phyloP scores from a whole-genome alignment of 2,888 invertebrate genomes.

The Ceratothoa steindachneri region DNA sequence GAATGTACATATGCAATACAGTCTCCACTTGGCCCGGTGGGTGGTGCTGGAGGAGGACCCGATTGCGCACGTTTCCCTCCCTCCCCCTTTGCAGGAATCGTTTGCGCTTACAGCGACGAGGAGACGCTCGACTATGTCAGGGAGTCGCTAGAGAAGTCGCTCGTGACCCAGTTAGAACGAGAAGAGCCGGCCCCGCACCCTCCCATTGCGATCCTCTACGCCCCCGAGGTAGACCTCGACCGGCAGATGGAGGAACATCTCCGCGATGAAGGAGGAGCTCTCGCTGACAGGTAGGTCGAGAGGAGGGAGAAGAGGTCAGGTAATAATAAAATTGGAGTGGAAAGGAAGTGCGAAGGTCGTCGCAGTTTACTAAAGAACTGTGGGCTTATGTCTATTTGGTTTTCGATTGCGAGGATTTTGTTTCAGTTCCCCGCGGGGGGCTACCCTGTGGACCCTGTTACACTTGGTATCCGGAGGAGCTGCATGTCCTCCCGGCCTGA shows the following conservation, averaged over 20 bases:
- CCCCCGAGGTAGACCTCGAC: conserved; percentile 75
- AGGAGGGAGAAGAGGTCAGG: no score
- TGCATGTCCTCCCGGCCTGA: no score
- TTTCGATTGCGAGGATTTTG: no score
- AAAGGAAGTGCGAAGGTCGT: no score
- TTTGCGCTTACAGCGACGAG: conserved; percentile 72
- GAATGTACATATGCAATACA: no score
- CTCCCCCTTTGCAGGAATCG: conserved; percentile 53
- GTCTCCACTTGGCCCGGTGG: no score
- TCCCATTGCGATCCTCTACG: conserved; percentile 85
- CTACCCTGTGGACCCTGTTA: no score
- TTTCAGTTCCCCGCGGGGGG: no score
- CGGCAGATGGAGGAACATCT: conserved; percentile 80
- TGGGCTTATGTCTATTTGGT: no score
- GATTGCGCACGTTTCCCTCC: neutral
- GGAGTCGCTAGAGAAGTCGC: conserved; percentile 83
- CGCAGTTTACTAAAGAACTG: no score
- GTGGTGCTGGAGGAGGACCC: neutral
- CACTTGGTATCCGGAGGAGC: no score
- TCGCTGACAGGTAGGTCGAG: conserved; percentile 74
- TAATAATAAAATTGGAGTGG: no score
- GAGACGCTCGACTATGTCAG: conserved; percentile 87
- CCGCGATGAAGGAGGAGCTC: conserved; percentile 81
- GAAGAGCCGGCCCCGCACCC: conserved; percentile 83
- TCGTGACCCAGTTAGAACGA: conserved; percentile 81